Evolutionary conservation across 2,888 invertebrate genomes (phyloP).

Genomic region (Ennomos erosarius): DNA sequence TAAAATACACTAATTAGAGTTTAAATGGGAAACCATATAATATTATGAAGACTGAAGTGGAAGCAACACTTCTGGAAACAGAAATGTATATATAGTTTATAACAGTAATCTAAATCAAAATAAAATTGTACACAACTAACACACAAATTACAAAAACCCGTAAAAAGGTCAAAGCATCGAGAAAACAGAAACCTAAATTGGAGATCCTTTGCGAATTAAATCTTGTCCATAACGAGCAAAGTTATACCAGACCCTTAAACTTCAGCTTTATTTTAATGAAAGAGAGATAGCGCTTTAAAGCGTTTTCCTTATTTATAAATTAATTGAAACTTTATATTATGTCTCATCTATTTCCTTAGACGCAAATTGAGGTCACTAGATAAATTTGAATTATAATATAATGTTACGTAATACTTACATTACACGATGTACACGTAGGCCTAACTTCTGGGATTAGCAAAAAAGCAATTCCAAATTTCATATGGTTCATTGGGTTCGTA

Average conservation of each 20-base stretch:
- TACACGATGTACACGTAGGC: no score
- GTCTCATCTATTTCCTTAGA: no score
- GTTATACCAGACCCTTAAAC: conserved; percentile 26
- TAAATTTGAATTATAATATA: neutral
- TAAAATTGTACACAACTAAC: no score
- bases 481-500: neutral
- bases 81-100: no score
- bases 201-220: conserved; percentile 29
- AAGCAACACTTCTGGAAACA: no score
- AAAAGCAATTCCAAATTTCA: neutral
- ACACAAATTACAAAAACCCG: neutral
- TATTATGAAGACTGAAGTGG: no score
- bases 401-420: no score
- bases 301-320: conserved; percentile 9
- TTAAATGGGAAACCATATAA: neutral
- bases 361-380: no score
- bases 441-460: neutral
- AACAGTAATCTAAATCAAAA: no score
- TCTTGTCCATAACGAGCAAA: conserved; percentile 39
- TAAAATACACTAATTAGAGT: neutral
- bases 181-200: conserved; percentile 27
- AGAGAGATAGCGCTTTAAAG: conserved; percentile 27
- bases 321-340: neutral
- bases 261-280: conserved; percentile 36
- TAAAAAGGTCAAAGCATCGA: conserved; percentile 8